phyloP scores from a whole-genome alignment of 2,797 vertebrate species.

The Anabas testudineus region DNA sequence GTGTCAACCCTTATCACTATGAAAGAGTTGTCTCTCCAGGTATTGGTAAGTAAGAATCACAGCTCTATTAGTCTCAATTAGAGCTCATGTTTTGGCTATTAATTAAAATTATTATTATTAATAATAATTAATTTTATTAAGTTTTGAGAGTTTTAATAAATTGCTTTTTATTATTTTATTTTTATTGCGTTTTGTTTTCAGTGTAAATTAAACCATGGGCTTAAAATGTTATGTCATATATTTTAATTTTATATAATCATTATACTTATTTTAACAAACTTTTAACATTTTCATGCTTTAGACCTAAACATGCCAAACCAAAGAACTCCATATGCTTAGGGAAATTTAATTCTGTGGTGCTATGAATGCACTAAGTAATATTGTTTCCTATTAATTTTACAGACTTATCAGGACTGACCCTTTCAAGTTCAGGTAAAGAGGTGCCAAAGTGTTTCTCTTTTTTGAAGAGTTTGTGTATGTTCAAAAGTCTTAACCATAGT shows the following conservation, averaged over 20 bases:
- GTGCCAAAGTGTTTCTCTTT: neutral
- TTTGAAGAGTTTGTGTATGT: neutral
- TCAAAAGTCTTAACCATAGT: constrained; percentile 16
- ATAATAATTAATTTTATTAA: no score
- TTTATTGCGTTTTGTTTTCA: no score
- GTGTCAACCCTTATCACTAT: constrained; percentile 98
- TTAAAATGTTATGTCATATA: neutral
- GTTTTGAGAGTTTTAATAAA: no score
- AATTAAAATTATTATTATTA: no score
- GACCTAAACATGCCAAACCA: neutral
- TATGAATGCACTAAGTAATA: neutral
- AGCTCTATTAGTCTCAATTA: neutral
- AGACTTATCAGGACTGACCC: constrained; percentile 96
- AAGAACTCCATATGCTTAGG: neutral
- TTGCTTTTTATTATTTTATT: no score
- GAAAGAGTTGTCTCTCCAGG: constrained; percentile 97
- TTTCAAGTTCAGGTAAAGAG: constrained; percentile 92
- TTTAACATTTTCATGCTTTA: neutral
- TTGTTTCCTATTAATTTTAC: constrained; percentile 58
- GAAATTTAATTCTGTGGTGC: neutral
- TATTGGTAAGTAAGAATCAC: constrained; percentile 88
- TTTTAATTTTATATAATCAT: neutral
- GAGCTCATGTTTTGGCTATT: neutral
- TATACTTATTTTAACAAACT: neutral
- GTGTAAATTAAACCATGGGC: neutral